A percentile compares a stretch with the other conserved stretches of the same genome.
These are phyloP conservation scores for Kryptopterus vitreolus DNA, from an alignment of 2,797 vertebrate species.

Conservation along the genomic window DNA sequence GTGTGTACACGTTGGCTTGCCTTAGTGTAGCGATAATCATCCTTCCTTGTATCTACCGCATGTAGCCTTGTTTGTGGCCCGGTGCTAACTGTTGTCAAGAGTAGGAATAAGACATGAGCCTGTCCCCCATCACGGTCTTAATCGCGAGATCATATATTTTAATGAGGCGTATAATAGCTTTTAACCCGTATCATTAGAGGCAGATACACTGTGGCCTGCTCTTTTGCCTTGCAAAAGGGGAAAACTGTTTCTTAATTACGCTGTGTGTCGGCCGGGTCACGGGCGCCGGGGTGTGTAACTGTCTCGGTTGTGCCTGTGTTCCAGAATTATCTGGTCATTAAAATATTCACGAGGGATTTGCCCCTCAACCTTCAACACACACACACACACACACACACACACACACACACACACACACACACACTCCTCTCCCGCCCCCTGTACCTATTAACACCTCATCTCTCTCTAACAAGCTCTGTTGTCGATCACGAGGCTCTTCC, in stretches of 20 bases:
- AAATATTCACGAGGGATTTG: constrained; percentile 71
- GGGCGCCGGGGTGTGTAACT: constrained; percentile 59
- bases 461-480: constrained; percentile 78
- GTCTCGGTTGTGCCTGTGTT: constrained; percentile 66
- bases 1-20: neutral
- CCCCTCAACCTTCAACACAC: constrained; percentile 40
- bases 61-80: constrained; percentile 17
- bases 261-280: constrained; percentile 75
- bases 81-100: constrained; percentile 31
- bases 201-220: constrained; percentile 76
- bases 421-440: constrained; percentile 62
- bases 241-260: constrained; percentile 79
- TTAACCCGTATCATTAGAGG: constrained; percentile 80
- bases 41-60: neutral
- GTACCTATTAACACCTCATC: constrained; percentile 79
- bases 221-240: constrained; percentile 75
- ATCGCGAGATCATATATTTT: constrained; percentile 82
- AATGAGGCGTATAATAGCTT: constrained; percentile 82
- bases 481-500: constrained; percentile 74
- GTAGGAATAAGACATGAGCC: constrained; percentile 45
- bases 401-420: constrained; percentile 20
- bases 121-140: constrained; percentile 71
- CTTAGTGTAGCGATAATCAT: neutral
- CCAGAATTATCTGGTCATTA: constrained; percentile 79
- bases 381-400: constrained; percentile 33